These are phyloP conservation scores for Zygogramma bicolorata DNA, from an alignment of 2,888 invertebrate genomes.

Conservation along the genomic window DNA sequence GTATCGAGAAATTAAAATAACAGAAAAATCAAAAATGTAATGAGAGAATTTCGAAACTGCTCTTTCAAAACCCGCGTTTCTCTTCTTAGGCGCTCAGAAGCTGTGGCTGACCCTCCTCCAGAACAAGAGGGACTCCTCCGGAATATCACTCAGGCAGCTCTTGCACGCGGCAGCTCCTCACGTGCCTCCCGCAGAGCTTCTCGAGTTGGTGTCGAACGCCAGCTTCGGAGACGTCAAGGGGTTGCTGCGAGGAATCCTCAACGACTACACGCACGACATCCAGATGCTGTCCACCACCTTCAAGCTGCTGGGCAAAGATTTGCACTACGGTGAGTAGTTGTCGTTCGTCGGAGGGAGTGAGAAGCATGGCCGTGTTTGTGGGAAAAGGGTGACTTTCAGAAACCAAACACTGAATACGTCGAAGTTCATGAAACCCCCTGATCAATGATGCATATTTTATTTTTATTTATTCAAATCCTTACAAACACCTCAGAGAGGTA, in stretches of 20 bases:
- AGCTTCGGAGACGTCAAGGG: conserved; percentile 75
- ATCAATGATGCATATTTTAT: too few species aligned
- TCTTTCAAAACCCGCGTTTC: too few species aligned
- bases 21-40: too few species aligned
- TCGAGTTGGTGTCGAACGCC: conserved; percentile 72
- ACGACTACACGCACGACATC: conserved; percentile 82
- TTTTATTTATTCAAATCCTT: too few species aligned
- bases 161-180: conserved; percentile 71
- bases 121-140: conserved; percentile 64
- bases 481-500: too few species aligned
- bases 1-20: too few species aligned
- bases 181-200: conserved; percentile 70
- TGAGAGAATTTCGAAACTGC: background rate
- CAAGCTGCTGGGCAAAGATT: conserved; percentile 76
- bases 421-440: too few species aligned
- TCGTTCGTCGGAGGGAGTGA: too few species aligned
- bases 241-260: conserved; percentile 76
- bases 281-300: conserved; percentile 77
- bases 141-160: conserved; percentile 66
- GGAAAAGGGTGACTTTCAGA: too few species aligned
- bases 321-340: conserved; percentile 71
- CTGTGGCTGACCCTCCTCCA: conserved; percentile 70
- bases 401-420: too few species aligned
- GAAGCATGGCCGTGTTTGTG: too few species aligned
- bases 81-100: conserved; percentile 61